These are phyloP conservation scores for Pocillopora meandrina DNA, from an alignment of 92 coral and sea anemone genomes.

Conservation along the genomic window DNA sequence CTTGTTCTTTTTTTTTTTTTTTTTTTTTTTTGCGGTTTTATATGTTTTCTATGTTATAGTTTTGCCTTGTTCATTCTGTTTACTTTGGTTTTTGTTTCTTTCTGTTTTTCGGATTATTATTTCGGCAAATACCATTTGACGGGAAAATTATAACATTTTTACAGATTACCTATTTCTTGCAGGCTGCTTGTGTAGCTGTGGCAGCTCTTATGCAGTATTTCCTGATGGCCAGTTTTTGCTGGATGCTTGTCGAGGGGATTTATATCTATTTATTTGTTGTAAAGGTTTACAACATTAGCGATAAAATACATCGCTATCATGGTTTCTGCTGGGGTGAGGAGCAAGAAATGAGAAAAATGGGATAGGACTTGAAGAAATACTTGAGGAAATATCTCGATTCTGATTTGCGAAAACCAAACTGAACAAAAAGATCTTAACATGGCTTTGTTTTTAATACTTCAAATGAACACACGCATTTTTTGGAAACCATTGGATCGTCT, in stretches of 20 bases:
- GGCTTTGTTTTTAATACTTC: too few species aligned
- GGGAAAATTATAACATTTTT: too few species aligned
- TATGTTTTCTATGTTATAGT: too few species aligned
- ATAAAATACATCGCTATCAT: background rate
- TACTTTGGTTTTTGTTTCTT: background rate
- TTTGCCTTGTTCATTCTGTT: background rate
- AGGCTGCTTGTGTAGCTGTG: background rate
- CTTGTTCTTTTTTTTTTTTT: too few species aligned
- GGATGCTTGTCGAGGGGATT: conserved; percentile 6
- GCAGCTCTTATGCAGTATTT: background rate
- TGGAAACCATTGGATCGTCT: too few species aligned
- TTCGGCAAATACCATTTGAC: too few species aligned
- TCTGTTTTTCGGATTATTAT: background rate
- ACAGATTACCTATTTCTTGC: background rate
- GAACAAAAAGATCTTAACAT: too few species aligned
- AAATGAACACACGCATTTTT: too few species aligned
- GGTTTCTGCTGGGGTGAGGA: background rate
- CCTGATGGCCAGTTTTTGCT: background rate
- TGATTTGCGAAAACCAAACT: background rate
- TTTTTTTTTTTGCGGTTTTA: too few species aligned
- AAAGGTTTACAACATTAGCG: background rate
- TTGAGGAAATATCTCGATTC: background rate
- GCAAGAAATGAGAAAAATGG: background rate
- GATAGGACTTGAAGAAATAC: too few species aligned
- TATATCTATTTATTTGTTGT: background rate